phyloP scores from a whole-genome alignment of 2,797 vertebrate species.

The Dromococcyx pavoninus region DNA sequence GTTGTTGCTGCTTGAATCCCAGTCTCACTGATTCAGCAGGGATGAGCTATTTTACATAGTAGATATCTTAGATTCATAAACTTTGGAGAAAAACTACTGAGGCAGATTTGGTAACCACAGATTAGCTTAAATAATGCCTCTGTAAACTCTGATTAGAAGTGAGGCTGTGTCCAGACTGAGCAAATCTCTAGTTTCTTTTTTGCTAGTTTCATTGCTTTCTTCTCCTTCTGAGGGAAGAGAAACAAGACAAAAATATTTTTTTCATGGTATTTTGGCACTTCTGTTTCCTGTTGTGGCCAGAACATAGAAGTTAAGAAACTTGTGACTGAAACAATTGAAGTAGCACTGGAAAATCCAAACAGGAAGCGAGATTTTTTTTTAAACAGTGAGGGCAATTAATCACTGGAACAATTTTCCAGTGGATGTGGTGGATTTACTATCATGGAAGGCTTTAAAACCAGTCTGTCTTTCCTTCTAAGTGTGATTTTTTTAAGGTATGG shows the following conservation, averaged over 20 bases:
- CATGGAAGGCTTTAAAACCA: background rate
- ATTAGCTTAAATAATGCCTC: background rate
- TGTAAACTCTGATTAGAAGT: background rate
- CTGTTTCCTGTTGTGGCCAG: constrained; percentile 58
- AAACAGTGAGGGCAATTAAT: constrained; percentile 23
- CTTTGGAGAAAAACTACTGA: background rate
- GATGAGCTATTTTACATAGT: background rate
- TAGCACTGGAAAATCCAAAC: constrained; percentile 39
- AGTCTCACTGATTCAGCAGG: background rate
- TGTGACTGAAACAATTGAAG: constrained; percentile 44
- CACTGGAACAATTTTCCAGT: background rate
- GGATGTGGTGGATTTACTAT: background rate
- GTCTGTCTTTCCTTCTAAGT: background rate
- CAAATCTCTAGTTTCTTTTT: constrained; percentile 26
- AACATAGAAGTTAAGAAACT: constrained; percentile 50
- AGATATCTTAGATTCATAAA: background rate
- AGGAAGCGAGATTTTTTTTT: constrained; percentile 51
- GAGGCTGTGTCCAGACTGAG: background rate
- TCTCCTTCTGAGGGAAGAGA: constrained; percentile 22
- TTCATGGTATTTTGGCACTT: constrained; percentile 54
- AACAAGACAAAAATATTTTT: constrained; percentile 24
- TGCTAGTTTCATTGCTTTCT: constrained; percentile 3
- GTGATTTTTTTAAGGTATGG: background rate
- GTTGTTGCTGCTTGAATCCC: background rate
- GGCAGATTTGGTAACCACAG: background rate